Evolutionary conservation across 2,888 invertebrate species (phyloP), one percentile per base, ranked within the genome.

Genomic region (Parnassius smintheus): DNA sequence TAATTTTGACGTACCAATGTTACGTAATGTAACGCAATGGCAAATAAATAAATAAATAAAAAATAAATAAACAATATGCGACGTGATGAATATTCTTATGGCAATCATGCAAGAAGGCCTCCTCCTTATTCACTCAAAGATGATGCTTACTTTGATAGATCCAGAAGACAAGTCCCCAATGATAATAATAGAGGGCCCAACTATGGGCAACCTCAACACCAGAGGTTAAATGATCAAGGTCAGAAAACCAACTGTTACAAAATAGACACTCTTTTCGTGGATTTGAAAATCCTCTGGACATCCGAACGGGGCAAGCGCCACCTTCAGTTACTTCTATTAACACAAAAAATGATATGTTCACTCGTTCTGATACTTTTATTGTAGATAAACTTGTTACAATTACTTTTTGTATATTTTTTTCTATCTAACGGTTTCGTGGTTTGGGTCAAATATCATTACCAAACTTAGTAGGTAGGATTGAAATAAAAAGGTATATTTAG

Each of bases 331-430:
- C 67, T 7, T 88, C 18, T 87, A 88, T 2, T 93, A 94, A 66
- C 55, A 35, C 53, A 1, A 55, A 56, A 11, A 86, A 93, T 49
- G 94, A 94, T 70, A 92, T 94, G 68, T 94, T 94, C 72, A 93
- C 93, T 67, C 94, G 94, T 68, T 93, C 94, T 53, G 94, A 94
- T 75, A 87, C 88, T 1, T 83, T 18, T 49, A 9, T 68, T 54
- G 62, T 64, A 7, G 68, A 65, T 11, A 67, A 70, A 25, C 65
- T 18, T 18, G 18, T 18, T 18, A 18, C 18, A 18, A 18, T 18
- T 18, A 18, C 18, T 18, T 18, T 18, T 18, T 18, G 18, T 18
- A 18, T 18, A 18, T 18, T 18, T 18, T 18, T 18, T 18, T 18
- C 18, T 18, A 18, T 18, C 18, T 18, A 18, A 18, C 18, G 18